These are phyloP conservation scores for Microcebus murinus DNA, from an alignment of 2,113 vertebrate species.

Conservation along the genomic window DNA sequence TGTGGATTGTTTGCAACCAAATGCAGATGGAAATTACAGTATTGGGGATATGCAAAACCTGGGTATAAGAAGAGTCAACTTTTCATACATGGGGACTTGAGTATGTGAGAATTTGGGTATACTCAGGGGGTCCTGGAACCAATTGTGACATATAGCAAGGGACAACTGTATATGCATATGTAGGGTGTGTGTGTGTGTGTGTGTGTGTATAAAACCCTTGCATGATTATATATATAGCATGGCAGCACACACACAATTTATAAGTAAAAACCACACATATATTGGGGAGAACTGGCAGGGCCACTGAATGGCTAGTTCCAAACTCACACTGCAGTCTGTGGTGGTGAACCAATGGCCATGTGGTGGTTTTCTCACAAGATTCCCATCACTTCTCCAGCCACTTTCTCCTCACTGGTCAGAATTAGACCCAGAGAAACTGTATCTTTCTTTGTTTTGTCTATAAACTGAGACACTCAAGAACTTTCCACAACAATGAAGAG, in stretches of 20 bases:
- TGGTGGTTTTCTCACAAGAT: not conserved
- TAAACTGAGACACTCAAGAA: not conserved
- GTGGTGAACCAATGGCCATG: not conserved
- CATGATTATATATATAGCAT: not conserved
- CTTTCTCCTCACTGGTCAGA: not conserved
- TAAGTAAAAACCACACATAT: not conserved
- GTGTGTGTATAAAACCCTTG: not conserved
- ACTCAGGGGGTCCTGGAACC: not conserved
- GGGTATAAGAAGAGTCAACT: not conserved
- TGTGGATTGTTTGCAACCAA: not conserved
- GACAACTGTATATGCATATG: not conserved
- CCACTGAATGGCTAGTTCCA: fast-evolving
- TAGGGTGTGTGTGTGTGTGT: not conserved
- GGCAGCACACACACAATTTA: not conserved
- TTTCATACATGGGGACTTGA: not conserved
- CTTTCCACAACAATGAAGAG: not conserved
- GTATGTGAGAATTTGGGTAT: not conserved
- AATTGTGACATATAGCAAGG: not conserved
- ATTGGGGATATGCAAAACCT: not conserved
- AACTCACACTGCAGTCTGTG: fast-evolving
- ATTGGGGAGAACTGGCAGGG: not conserved
- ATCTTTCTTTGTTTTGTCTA: not conserved
- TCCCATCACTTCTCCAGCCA: not conserved
- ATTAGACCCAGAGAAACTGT: not conserved
- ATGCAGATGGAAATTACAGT: not conserved